A percentile compares a stretch with the other conserved stretches of the same genome.
phyloP scores from a whole-genome alignment of 2,113 vertebrate genomes.

The Potamarius usumacintae region DNA sequence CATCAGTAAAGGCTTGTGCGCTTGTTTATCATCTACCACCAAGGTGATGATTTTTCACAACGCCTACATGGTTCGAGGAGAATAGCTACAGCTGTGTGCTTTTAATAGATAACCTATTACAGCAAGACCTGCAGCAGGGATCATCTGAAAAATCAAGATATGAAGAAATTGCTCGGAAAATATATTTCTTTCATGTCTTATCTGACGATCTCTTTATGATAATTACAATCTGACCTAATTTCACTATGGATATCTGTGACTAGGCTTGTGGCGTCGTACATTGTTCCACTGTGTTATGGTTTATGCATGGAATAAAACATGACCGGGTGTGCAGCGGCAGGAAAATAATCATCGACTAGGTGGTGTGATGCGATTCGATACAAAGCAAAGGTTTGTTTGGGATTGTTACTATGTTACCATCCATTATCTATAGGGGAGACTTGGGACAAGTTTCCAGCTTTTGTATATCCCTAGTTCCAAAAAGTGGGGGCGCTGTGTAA shows the following conservation, averaged over 20 bases:
- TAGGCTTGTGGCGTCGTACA: neutral
- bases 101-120: neutral
- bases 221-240: neutral
- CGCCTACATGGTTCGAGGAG: neutral
- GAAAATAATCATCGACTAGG: neutral
- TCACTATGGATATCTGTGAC: neutral
- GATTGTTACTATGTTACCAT: neutral
- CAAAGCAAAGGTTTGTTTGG: neutral
- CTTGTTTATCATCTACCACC: neutral
- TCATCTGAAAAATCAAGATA: neutral
- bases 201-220: neutral
- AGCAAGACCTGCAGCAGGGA: neutral
- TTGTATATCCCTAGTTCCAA: no score
- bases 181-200: neutral
- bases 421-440: no score
- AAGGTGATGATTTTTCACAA: neutral
- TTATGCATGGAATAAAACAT: neutral
- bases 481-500: no score
- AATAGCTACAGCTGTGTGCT: neutral
- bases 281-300: neutral
- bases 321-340: neutral
- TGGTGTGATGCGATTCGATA: neutral
- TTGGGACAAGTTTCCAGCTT: no score
- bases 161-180: neutral
- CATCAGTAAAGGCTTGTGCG: neutral